Percentiles rank a stretch among this genome's conserved stretches.
phyloP scores from a whole-genome alignment of 2,113 vertebrate species.

The Galemys pyrenaicus region DNA sequence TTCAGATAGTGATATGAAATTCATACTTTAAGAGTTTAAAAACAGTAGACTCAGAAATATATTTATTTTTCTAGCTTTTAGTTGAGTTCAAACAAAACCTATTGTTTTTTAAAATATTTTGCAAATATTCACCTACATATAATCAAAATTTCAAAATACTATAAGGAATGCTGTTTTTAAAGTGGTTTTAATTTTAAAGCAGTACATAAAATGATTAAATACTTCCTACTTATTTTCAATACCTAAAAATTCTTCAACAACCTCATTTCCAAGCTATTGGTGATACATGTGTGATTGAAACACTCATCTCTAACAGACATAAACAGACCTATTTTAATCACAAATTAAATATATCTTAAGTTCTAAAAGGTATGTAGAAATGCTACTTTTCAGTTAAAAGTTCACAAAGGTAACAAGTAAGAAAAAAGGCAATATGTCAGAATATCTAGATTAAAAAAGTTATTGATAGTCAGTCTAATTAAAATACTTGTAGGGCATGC shows the following conservation, averaged over 20 bases:
- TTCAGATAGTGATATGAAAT: neutral
- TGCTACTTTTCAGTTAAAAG: neutral
- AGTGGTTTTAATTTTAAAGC: neutral
- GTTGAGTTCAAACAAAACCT: conserved; percentile 36
- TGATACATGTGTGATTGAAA: neutral
- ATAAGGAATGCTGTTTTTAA: conserved; percentile 5
- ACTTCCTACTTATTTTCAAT: neutral
- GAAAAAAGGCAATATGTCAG: too few relatives aligned
- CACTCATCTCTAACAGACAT: conserved; percentile 21
- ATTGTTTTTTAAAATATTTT: conserved; percentile 46
- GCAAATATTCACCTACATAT: neutral
- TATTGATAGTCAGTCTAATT: neutral
- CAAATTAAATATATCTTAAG: conserved; percentile 28
- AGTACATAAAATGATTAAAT: neutral
- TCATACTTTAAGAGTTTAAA: conserved; percentile 38
- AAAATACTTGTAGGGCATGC: neutral
- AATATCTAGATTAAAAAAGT: neutral
- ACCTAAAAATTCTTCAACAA: conserved; percentile 1
- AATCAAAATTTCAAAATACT: conserved; percentile 34
- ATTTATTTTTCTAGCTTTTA: conserved; percentile 26
- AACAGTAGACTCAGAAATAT: conserved; percentile 38
- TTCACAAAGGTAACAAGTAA: neutral
- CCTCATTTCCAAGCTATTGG: neutral
- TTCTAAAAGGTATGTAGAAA: conserved; percentile 14
- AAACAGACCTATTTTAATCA: neutral